Evolutionary conservation across 2,888 invertebrate genomes (phyloP).

Genomic region (Elysia crispata): DNA sequence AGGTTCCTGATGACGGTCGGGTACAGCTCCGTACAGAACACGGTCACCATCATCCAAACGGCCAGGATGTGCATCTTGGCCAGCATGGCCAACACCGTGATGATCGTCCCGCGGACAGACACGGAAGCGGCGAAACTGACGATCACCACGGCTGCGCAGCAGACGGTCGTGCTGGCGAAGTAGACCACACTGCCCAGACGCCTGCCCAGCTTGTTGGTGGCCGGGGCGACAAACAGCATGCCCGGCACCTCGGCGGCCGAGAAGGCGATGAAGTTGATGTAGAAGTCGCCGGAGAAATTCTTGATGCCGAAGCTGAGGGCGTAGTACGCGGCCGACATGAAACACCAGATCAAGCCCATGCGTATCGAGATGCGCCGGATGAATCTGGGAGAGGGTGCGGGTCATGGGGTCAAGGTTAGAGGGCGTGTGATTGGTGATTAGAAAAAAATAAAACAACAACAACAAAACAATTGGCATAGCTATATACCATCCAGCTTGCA

Average conservation of each 20-base stretch:
- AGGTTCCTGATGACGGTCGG: slow-evolving; percentile 62
- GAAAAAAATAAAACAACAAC: background rate
- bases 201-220: slow-evolving; percentile 18
- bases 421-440: too few relatives aligned
- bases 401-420: too few relatives aligned
- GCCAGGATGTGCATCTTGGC: slow-evolving; percentile 27
- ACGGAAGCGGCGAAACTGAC: slow-evolving; percentile 25
- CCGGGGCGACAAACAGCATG: slow-evolving; percentile 39
- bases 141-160: slow-evolving; percentile 12
- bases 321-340: slow-evolving; percentile 56
- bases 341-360: slow-evolving; percentile 32
- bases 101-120: background rate
- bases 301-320: slow-evolving; percentile 56
- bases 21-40: slow-evolving; percentile 64
- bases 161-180: background rate
- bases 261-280: slow-evolving; percentile 59
- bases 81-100: slow-evolving; percentile 21
- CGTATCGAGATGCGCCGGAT: slow-evolving; percentile 11
- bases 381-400: background rate
- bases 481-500: background rate
- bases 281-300: slow-evolving; percentile 56
- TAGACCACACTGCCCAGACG: background rate
- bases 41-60: slow-evolving; percentile 63
- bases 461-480: background rate
- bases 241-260: slow-evolving; percentile 43